A percentile compares a stretch with the other conserved stretches of the same genome.
Conservation (phyloP, 2,113 vertebrate genomes). For the Ahaetulla prasina region DNA sequence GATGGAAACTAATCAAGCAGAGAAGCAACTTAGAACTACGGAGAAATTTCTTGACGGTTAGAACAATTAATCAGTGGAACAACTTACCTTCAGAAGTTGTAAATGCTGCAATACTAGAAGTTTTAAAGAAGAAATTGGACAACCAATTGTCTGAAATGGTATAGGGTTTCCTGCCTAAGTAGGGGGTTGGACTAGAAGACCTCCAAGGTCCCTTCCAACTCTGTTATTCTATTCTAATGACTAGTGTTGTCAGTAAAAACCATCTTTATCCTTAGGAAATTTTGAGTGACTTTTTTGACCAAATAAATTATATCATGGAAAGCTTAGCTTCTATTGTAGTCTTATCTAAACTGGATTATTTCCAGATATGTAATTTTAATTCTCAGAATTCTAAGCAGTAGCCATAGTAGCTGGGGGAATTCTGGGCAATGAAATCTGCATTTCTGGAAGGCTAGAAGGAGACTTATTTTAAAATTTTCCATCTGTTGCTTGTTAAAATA, state of each 20-base stretch:
- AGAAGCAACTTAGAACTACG: too few relatives aligned
- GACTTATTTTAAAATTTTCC: background rate
- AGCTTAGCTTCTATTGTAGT: background rate
- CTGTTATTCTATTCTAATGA: too few relatives aligned
- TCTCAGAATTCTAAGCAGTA: background rate
- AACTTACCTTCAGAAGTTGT: too few relatives aligned
- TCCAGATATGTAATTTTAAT: background rate
- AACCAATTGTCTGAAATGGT: too few relatives aligned
- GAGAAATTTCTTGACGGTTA: too few relatives aligned
- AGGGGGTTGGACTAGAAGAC: too few relatives aligned
- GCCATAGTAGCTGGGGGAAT: background rate
- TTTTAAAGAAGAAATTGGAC: too few relatives aligned
- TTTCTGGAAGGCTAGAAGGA: background rate
- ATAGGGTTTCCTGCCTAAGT: too few relatives aligned
- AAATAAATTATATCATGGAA: background rate
- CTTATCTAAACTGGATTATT: background rate
- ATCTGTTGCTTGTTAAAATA: background rate
- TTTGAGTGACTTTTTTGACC: fast-evolving
- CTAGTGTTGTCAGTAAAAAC: background rate
- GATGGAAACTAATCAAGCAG: too few relatives aligned
- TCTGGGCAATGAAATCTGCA: background rate
- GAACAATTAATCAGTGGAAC: too few relatives aligned
- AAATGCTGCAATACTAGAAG: too few relatives aligned
- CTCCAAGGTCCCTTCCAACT: too few relatives aligned
- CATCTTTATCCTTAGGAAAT: background rate